Evolutionary conservation across 2,113 vertebrate genomes (phyloP), one percentile per base, ranked within the genome.

Genomic region (Tretioscincus oriximinensis): DNA sequence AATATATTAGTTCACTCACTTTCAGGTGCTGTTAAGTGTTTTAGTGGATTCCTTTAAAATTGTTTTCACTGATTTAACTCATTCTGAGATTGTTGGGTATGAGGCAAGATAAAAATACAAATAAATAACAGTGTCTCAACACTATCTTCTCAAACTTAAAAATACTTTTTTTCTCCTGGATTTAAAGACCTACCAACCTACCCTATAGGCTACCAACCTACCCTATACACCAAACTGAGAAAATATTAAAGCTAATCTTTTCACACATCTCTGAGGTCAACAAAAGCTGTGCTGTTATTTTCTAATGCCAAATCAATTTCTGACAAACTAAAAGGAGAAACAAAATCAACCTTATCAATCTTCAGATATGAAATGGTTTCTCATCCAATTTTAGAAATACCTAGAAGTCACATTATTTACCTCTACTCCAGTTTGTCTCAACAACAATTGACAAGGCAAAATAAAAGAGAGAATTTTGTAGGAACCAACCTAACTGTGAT

Each of bases 391-490:
- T 85, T 35, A 75, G 78, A 87, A 88, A 2, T 5, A 76, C 51
- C 70, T 54, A 84, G 22, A 76, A 73, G 78, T n/a, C 76, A 18
- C 76, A n/a, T 18, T 72, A 31, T 80, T 64, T 64, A 68, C 73
- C 76, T 84, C 64, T 73, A 11, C 35, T 67, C 35, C 24, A 21
- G 21, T 78, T 88, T 61, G 76, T 24, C 31, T 73, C 80, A 77
- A 83, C 80, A 74, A 26, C 35, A 65, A 69, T 78, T 81, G 82
- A 82, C 74, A 87, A 76, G 28, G 47, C n/a, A 74, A 74, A 78
- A 78, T 78, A 35, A 78, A 74, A 84, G n/a, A 90, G 84, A 84
- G 31, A 85, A 5, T 47, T 87, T 76, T 85, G 70, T 18, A 87
- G 71, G 73, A 85, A 41, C 35, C 35, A 41, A 41, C 35, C 5